Evolutionary conservation across 2,888 invertebrate genomes (phyloP), one percentile per base, ranked within the genome.

Genomic region (Dryococelus australis): DNA sequence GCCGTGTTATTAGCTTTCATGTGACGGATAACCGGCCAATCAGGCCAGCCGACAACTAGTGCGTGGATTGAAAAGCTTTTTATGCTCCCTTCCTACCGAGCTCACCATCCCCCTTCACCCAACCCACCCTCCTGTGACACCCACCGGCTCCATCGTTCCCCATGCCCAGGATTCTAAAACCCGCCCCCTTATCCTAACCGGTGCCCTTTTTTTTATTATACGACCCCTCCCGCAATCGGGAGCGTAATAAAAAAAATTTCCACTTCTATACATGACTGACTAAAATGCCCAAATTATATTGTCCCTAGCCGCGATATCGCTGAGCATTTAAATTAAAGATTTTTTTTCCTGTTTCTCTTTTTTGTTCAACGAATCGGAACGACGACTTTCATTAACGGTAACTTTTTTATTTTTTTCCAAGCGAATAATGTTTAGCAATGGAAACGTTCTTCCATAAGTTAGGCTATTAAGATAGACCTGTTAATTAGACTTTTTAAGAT

Each of bases 11-110:
- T 83, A 83, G 83, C 83, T 43, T 83, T 43, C 43, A 83, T 83
- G 35, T 43, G 83, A 83, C 35, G 43, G 83, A 83, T 83, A 83
- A 43, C 83, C 83, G 83, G 83, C 83, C 83, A 83, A 83, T 83
- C 83, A 83, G 83, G 35, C 65, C 20, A 5, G 65, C 65, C 65
- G 65, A 16, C 65, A 24, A 43, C 28, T 24, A 4, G 28, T 27
- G 28, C n/a, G n/a, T 27, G 83, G 83, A 83, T 26, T 83, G 83
- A 83, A 83, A 83, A 35, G 83, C 83, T 83, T 83, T 83, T 83
- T 65, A 65, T 65, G 65, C 65, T 65, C 65, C 16, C 65, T 24
- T 65, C 65, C 65, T 16, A 5, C 65, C 65, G 65, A 12, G 16
- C 65, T 5, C 16, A 9, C 65, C 20, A 20, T 16, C 65, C 20